phyloP scores from a whole-genome alignment of 2,888 invertebrate species.

The Chymomyza fuscimana region DNA sequence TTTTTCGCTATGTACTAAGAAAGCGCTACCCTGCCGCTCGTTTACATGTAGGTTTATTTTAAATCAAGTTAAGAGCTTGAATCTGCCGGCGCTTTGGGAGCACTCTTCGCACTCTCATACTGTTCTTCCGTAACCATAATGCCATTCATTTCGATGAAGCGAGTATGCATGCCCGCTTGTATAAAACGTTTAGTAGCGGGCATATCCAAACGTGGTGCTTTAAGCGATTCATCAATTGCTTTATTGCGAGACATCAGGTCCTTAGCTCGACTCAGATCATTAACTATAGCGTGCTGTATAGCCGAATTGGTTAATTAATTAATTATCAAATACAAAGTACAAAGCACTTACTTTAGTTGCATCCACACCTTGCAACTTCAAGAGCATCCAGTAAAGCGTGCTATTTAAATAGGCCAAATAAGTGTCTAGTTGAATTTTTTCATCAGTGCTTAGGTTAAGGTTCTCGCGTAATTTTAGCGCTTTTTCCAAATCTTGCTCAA shows the following conservation, averaged over 20 bases:
- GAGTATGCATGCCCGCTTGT: conserved; percentile 49
- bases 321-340: not conserved
- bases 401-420: conserved; percentile 48
- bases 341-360: conserved; percentile 36
- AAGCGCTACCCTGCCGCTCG: too few species aligned
- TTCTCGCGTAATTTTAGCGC: conserved; percentile 17
- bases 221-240: conserved; percentile 29
- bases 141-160: conserved; percentile 43
- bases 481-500: conserved; percentile 47
- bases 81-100: not conserved
- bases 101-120: conserved; percentile 9
- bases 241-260: conserved; percentile 50
- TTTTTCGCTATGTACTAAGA: too few species aligned
- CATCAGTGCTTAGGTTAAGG: conserved; percentile 26
- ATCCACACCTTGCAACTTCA: conserved; percentile 49
- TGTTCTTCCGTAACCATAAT: conserved; percentile 36
- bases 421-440: conserved; percentile 50
- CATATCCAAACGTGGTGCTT: conserved; percentile 46
- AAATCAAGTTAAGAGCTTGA: too few species aligned
- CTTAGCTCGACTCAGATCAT: conserved; percentile 48
- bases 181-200: conserved; percentile 55
- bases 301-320: not conserved
- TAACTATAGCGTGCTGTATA: conserved; percentile 43
- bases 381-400: conserved; percentile 55
- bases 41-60: too few species aligned